Evolutionary conservation across 1,140 invertebrate genomes (phyloP).

Genomic region (Arion vulgaris): DNA sequence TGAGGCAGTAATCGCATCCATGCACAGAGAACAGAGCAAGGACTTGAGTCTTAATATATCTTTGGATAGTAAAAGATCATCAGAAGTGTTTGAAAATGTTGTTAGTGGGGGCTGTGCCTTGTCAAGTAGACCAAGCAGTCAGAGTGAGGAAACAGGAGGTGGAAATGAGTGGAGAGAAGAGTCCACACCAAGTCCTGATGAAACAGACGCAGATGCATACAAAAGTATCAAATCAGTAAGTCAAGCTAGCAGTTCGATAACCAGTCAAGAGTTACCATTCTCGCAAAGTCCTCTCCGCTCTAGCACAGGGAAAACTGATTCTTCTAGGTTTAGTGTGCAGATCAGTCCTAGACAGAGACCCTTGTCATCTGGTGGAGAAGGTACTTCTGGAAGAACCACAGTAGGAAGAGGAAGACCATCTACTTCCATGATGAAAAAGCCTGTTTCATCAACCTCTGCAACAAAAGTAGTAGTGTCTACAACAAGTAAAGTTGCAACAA

Average conservation of each 20-base stretch:
- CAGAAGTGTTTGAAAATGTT: conserved; percentile 12
- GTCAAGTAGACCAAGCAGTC: conserved; percentile 22
- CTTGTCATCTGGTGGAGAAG: neutral
- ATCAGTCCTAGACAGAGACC: neutral
- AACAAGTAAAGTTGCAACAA: neutral
- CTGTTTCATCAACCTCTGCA: neutral
- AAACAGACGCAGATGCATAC: neutral
- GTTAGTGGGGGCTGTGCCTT: conserved; percentile 26
- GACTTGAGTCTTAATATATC: neutral
- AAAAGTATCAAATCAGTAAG: neutral
- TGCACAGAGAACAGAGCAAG: neutral
- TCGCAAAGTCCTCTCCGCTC: neutral
- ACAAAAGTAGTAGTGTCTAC: neutral
- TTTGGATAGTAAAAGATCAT: conserved; percentile 12
- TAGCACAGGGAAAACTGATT: conserved; percentile 5
- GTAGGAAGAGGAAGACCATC: neutral
- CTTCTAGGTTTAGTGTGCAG: neutral
- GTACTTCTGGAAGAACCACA: neutral
- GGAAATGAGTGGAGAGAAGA: neutral
- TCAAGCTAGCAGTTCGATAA: neutral
- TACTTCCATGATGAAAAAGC: neutral
- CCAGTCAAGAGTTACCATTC: neutral
- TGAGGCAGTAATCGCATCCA: neutral
- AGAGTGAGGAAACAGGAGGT: conserved; percentile 7
- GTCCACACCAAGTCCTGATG: neutral